Evolutionary conservation across 37 sponge, comb jelly and placozoan species (phyloP).

Genomic region (Aplysina aerophoba): DNA sequence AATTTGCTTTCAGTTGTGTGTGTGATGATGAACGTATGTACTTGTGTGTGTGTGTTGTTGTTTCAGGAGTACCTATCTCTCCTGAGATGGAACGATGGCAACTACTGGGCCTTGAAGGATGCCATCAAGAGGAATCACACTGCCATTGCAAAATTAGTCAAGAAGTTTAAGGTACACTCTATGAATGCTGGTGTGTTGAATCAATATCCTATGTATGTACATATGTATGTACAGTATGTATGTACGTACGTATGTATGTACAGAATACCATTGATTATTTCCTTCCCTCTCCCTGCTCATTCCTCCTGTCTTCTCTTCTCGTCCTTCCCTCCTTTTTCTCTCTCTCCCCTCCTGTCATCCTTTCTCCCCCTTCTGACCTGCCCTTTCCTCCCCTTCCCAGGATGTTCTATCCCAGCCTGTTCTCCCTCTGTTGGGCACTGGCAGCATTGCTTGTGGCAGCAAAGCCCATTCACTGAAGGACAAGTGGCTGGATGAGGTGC

Average conservation of each 20-base stretch:
- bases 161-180: conserved; percentile 71
- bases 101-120: conserved; percentile 88
- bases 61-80: conserved; percentile 73
- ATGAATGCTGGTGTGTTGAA: neutral
- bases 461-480: no score
- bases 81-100: conserved; percentile 90
- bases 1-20: no score
- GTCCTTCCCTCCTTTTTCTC: no score
- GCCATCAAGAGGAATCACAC: conserved; percentile 71
- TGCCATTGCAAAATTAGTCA: conserved; percentile 67
- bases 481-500: no score
- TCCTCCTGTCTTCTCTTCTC: no score
- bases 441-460: neutral
- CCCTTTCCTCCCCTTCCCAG: neutral
- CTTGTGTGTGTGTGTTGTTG: neutral
- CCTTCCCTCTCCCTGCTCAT: no score
- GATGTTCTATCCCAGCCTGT: conserved; percentile 3
- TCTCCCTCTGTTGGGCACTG: neutral
- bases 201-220: neutral
- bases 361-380: no score
- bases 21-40: no score
- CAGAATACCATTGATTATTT: neutral
- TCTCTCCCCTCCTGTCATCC: no score
- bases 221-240: neutral
- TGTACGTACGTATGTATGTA: neutral